phyloP scores from a whole-genome alignment of 2,797 vertebrate genomes.

The Characodon lateralis region DNA sequence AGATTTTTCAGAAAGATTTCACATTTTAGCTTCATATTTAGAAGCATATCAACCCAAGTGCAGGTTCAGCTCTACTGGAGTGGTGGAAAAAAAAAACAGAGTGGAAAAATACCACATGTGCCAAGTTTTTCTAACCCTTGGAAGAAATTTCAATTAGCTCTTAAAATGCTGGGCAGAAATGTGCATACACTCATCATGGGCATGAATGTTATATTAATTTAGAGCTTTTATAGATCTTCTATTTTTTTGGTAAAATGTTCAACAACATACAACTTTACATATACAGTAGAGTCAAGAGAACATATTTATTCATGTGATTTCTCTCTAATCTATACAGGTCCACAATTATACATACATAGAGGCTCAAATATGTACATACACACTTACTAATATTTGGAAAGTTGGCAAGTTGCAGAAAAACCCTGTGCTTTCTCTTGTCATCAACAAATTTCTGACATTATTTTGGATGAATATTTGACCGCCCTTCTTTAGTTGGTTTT shows the following conservation, averaged over 20 bases:
- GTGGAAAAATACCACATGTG: not conserved
- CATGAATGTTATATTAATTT: not conserved
- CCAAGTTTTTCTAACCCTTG: not conserved
- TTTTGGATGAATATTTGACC: not conserved
- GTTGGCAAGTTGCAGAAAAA: not conserved
- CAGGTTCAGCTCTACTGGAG: not conserved
- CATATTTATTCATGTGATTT: not conserved
- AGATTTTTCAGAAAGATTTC: not conserved
- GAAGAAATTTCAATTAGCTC: not conserved
- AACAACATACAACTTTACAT: too few species aligned
- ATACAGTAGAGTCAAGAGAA: not conserved
- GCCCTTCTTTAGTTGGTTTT: not conserved
- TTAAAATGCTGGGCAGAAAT: not conserved
- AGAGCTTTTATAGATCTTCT: too few species aligned
- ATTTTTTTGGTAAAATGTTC: too few species aligned
- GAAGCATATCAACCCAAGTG: not conserved
- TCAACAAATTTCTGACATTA: not conserved
- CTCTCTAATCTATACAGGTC: not conserved
- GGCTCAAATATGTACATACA: not conserved
- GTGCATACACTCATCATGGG: not conserved
- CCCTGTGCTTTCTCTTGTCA: not conserved
- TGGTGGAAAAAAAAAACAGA: not conserved
- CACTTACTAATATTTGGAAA: not conserved
- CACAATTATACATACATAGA: not conserved
- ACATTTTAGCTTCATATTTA: slow-evolving; percentile 32